Evolutionary conservation across 1,140 invertebrate species (phyloP).

Genomic region (Dreissena polymorpha): DNA sequence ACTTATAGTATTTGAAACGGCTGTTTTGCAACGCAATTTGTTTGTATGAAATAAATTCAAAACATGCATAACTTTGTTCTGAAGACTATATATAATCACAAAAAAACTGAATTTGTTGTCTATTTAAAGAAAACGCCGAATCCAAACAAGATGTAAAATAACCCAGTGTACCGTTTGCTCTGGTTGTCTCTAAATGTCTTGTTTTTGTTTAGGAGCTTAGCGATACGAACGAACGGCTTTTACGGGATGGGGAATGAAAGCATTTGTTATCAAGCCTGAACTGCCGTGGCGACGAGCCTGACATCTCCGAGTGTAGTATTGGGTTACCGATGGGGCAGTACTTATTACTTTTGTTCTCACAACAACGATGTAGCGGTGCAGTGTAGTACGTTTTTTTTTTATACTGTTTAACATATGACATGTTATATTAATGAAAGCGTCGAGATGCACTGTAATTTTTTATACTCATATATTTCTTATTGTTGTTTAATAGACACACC

Average conservation of each 20-base stretch:
- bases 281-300: neutral
- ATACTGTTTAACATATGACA: neutral
- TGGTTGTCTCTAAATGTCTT: neutral
- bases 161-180: too few relatives aligned
- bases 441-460: neutral
- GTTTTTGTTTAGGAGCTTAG: neutral
- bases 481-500: neutral
- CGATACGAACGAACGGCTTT: neutral
- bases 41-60: too few relatives aligned
- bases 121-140: too few relatives aligned
- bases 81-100: too few relatives aligned
- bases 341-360: neutral
- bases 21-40: too few relatives aligned
- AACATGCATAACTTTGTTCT: too few relatives aligned
- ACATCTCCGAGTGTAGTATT: neutral
- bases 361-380: neutral
- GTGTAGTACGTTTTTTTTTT: conserved; percentile 1
- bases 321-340: neutral
- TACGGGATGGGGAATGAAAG: neutral
- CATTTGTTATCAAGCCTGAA: neutral
- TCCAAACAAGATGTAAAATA: too few relatives aligned
- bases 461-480: neutral
- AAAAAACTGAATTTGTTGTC: too few relatives aligned
- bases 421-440: neutral
- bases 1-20: too few relatives aligned